phyloP scores from a whole-genome alignment of 2,888 invertebrate species.

The Priocnemis perturbator region DNA sequence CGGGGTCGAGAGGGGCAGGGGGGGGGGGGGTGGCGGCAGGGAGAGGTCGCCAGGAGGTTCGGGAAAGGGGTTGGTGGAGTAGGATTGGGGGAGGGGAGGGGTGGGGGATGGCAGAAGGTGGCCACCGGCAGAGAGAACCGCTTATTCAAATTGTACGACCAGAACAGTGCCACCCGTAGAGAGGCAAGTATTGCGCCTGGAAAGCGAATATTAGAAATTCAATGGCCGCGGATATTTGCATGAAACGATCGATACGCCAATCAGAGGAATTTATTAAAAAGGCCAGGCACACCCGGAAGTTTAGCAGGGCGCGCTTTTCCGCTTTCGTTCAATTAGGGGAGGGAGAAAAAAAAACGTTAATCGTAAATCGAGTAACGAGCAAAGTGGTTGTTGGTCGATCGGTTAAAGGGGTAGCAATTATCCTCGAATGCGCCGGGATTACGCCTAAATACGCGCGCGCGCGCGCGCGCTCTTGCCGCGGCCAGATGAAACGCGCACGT shows the following conservation, averaged over 20 bases:
- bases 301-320: too few species aligned
- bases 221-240: conserved; percentile 43
- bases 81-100: conserved; percentile 6
- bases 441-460: too few species aligned
- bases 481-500: too few species aligned
- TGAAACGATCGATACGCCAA: conserved; percentile 37
- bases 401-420: too few species aligned
- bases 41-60: conserved; percentile 19
- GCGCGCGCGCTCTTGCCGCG: too few species aligned
- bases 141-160: conserved; percentile 51
- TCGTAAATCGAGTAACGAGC: too few species aligned
- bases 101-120: conserved; percentile 1
- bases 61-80: conserved; percentile 16
- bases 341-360: too few species aligned
- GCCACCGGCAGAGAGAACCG: conserved; percentile 36
- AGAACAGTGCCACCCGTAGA: conserved; percentile 11
- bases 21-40: conserved; percentile 13
- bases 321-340: too few species aligned
- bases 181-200: conserved; percentile 30
- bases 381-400: too few species aligned
- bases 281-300: conserved; percentile 7
- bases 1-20: background rate
- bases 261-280: conserved; percentile 38
- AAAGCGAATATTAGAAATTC: conserved; percentile 48
- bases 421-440: too few species aligned